Conservation (phyloP, 2,113 vertebrate species). For the Tetrao urogallus region DNA sequence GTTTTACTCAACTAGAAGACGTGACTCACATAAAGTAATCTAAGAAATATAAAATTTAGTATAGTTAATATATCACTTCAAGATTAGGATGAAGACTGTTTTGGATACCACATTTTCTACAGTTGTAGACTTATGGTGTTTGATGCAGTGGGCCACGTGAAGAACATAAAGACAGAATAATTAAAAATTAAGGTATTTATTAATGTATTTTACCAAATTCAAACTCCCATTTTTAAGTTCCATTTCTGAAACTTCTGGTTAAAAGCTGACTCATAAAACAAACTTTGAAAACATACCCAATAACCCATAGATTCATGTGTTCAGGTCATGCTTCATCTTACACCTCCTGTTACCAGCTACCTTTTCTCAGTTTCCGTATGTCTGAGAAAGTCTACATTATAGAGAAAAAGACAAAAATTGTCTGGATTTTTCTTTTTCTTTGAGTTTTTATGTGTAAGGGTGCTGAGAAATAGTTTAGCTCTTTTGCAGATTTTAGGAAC, state of each 20-base stretch:
- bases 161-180: not conserved
- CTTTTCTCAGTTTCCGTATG: not conserved
- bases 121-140: not conserved
- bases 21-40: not conserved
- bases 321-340: not conserved
- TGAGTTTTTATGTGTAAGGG: not conserved
- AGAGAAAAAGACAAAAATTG: not conserved
- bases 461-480: not conserved
- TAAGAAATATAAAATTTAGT: not conserved
- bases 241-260: not conserved
- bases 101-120: not conserved
- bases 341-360: not conserved
- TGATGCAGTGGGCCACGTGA: fast-evolving
- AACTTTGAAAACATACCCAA: not conserved
- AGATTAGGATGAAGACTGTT: not conserved
- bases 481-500: not conserved
- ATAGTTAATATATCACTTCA: not conserved
- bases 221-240: not conserved
- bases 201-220: not conserved
- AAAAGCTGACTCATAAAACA: not conserved
- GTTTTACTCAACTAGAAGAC: not conserved
- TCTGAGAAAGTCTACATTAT: not conserved
- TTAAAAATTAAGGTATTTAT: fast-evolving
- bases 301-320: not conserved
- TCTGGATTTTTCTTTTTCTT: not conserved